Evolutionary conservation across 1,140 invertebrate genomes (phyloP), one percentile per base, ranked within the genome.

Genomic region (Solenopsis fugax): DNA sequence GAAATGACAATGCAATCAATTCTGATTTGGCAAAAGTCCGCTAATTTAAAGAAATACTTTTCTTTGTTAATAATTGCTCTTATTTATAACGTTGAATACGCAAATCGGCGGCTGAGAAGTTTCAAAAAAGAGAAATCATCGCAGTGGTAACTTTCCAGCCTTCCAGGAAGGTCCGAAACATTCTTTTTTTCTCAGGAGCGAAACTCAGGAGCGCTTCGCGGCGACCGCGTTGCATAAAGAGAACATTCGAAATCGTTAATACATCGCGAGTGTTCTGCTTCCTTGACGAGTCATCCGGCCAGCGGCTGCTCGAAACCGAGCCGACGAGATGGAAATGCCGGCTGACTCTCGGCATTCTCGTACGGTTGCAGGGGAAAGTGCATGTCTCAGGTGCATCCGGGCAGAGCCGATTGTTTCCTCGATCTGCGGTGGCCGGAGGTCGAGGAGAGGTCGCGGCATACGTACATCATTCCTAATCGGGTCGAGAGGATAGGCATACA

Each of bases 61-160:
- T 13, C 24, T 10, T 21, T 21, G 18, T 41, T 78, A 41, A 52
- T 29, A 16, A 37, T 24, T 18, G 9, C 5, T 60, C 12, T 48
- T 13, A 12, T 87, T 34, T 37, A 34, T 24, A 7, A 24, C 2
- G 12, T 34, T 58, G 45, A 88, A 86, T 81, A 41, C 54, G 72
- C 45, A 72, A 62, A 84, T 78, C 45, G 37, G 24, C 75, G 16
- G 37, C 2, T 54, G 82, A 88, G 52, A 48, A 58, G 80, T 69
- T 73, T 75, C 69, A 56, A 84, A 84, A 92, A 92, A 92, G 91
- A 91, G 92, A 92, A 92, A 92, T 92, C 87, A 88, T 24, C 56
- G 7, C n/a, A 45, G 24, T 37, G 50, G 77, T 81, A 64, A 90
- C 90, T 92, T 92, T 90, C 90, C 81, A 92, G 76, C 67, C 88